Conservation (phyloP, 2,113 vertebrate species). For the Atractosteus spatula region DNA sequence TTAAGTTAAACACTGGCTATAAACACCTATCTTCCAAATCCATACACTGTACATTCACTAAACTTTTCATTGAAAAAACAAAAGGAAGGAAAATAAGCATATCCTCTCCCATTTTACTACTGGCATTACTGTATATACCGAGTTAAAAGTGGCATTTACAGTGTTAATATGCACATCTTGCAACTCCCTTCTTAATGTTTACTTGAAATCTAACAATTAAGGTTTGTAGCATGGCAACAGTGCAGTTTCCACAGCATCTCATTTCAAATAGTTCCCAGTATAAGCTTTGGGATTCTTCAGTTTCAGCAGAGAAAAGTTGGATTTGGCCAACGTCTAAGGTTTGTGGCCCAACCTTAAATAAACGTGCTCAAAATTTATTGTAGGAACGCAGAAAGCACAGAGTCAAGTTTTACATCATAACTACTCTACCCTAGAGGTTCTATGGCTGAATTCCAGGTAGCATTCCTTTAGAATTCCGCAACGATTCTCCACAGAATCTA, state of each 20-base stretch:
- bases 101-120: no score
- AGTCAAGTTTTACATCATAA: slow-evolving; percentile 6
- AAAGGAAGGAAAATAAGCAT: no score
- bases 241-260: no score
- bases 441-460: slow-evolving; percentile 42
- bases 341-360: slow-evolving; percentile 13
- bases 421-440: slow-evolving; percentile 28
- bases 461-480: slow-evolving; percentile 56
- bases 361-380: slow-evolving; percentile 7
- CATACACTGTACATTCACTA: no score
- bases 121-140: no score
- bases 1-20: no score
- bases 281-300: background rate
- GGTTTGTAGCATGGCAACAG: background rate
- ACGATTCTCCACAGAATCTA: slow-evolving; percentile 31
- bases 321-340: background rate
- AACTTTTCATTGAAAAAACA: no score
- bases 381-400: slow-evolving; percentile 10
- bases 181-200: no score
- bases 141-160: no score
- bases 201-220: no score
- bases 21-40: no score
- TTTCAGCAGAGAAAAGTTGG: background rate
- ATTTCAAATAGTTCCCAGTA: background rate
- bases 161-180: no score